Percentiles rank a stretch among this genome's conserved stretches.
Conservation (phyloP, 2,797 vertebrate genomes). For the Mormyrus hasselquistii region DNA sequence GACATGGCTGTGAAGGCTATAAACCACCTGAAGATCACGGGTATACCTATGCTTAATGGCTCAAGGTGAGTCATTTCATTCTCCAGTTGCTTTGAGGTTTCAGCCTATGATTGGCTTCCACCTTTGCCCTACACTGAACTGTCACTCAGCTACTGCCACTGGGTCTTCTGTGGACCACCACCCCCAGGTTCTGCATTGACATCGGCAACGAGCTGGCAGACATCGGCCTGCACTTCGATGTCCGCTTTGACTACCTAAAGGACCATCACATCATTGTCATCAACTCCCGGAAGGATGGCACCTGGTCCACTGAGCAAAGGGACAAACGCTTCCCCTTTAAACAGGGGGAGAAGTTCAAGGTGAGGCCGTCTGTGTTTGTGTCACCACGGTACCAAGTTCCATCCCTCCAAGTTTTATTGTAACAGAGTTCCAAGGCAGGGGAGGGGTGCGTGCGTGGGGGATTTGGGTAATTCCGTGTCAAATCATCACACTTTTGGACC, state of each 20-base stretch:
- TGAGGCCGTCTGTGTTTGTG: conserved; percentile 25
- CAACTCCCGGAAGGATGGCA: conserved; percentile 40
- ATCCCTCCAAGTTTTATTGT: neutral
- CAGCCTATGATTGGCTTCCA: conserved; percentile 5
- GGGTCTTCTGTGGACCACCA: no score
- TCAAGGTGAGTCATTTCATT: conserved; percentile 4
- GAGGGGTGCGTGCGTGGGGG: neutral
- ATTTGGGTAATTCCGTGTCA: no score
- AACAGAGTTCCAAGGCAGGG: neutral
- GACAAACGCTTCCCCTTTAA: conserved; percentile 52
- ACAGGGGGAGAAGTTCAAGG: conserved; percentile 57
- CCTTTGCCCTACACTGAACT: neutral
- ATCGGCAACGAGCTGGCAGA: conserved; percentile 51
- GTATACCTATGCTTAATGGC: conserved; percentile 34
- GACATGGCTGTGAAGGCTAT: conserved; percentile 60
- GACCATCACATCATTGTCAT: conserved; percentile 43
- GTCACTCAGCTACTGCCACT: no score
- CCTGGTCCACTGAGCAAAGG: conserved; percentile 46
- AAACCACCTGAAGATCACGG: conserved; percentile 54
- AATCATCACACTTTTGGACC: no score
- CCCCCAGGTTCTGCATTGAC: conserved; percentile 63
- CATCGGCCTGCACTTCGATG: conserved; percentile 66
- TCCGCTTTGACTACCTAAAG: conserved; percentile 36
- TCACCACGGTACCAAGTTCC: neutral
- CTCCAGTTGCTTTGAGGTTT: conserved; percentile 18